Evolutionary conservation across 2,888 invertebrate species (phyloP).

Genomic region (Machimus atricapillus): DNA sequence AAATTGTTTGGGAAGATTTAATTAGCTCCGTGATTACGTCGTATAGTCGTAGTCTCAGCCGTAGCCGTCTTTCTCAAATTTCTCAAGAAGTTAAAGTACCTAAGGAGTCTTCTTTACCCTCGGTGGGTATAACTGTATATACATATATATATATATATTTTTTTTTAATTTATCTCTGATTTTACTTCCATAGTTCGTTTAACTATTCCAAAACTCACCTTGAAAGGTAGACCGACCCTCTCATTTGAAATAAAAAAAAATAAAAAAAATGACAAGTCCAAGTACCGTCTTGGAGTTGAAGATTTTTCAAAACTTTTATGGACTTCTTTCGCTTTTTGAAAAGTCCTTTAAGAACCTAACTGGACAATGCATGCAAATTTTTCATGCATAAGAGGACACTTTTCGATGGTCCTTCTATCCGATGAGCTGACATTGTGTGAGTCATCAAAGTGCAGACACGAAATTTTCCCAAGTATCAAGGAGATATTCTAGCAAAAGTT

Average conservation of each 20-base stretch:
- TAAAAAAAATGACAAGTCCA: neutral
- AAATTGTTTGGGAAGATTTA: constrained; percentile 19
- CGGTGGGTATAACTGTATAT: neutral
- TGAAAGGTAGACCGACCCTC: neutral
- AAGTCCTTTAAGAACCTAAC: neutral
- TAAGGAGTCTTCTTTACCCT: neutral
- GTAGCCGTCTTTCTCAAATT: neutral
- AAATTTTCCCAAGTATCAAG: neutral
- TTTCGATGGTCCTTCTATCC: neutral
- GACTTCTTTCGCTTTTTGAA: neutral
- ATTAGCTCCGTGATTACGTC: constrained; percentile 22
- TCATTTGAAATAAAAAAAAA: constrained; percentile 1
- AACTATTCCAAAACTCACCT: neutral
- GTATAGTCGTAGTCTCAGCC: neutral
- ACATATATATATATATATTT: too few relatives aligned
- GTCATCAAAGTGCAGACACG: constrained; percentile 7
- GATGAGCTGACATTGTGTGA: constrained; percentile 2
- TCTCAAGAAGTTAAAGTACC: neutral
- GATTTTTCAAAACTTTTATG: neutral
- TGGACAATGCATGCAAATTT: constrained; percentile 37
- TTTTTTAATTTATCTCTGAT: neutral
- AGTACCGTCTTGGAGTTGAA: neutral
- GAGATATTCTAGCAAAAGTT: neutral
- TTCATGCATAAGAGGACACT: constrained; percentile 32
- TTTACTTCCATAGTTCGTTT: neutral